These are phyloP conservation scores for Pedetes capensis DNA, from an alignment of 2,113 vertebrate genomes.

Conservation along the genomic window DNA sequence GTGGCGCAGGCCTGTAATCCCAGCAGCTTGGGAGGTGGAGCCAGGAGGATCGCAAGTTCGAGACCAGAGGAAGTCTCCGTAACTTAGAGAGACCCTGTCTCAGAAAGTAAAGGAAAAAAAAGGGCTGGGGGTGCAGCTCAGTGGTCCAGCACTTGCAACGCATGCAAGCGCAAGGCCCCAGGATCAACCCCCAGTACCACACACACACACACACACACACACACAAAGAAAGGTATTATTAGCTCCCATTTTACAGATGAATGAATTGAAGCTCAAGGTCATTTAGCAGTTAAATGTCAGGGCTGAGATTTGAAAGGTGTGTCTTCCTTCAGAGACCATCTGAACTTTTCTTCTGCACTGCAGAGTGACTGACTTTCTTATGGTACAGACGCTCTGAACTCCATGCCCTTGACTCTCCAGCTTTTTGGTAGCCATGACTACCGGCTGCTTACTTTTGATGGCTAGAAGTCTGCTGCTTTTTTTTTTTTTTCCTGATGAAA, in stretches of 20 bases:
- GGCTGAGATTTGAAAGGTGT: background rate
- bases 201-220: no score
- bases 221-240: background rate
- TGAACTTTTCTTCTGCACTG: background rate
- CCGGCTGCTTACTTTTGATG: background rate
- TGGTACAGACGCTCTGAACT: background rate
- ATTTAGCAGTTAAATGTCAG: background rate
- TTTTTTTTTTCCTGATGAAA: background rate
- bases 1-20: no score
- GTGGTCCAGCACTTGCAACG: no score
- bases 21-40: no score
- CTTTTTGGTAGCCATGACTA: background rate
- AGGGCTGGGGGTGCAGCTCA: no score
- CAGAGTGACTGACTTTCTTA: background rate
- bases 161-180: no score
- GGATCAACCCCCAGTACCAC: no score
- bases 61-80: no score
- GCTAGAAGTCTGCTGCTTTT: background rate
- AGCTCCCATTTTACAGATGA: background rate
- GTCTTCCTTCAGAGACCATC: background rate
- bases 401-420: background rate
- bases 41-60: no score
- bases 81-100: no score
- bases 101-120: no score
- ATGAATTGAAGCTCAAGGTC: background rate